Conservation (phyloP, 2,888 invertebrate species). For the Pinctada fucata region DNA sequence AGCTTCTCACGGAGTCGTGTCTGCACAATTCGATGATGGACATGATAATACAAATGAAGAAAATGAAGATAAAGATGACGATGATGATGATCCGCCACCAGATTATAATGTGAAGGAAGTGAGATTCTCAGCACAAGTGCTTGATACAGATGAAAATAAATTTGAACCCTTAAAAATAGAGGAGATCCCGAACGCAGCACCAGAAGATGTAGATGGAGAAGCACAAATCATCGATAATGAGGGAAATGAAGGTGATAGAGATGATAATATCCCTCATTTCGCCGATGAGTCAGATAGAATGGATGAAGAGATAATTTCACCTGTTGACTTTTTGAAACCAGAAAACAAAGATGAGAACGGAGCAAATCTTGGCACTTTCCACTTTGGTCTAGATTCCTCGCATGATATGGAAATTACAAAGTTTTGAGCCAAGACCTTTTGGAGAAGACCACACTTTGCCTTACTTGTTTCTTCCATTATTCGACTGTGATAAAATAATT, state of each 20-base stretch:
- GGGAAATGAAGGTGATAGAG: not conserved
- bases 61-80: not conserved
- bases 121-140: constrained; percentile 51
- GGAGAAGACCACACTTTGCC: too few relatives aligned
- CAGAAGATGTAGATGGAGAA: constrained; percentile 13
- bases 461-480: too few relatives aligned
- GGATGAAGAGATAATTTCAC: constrained; percentile 43
- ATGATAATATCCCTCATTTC: not conserved
- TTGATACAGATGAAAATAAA: constrained; percentile 49
- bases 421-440: too few relatives aligned
- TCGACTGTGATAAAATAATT: too few relatives aligned
- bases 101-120: constrained; percentile 65
- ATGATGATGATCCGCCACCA: constrained; percentile 55
- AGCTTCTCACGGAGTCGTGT: not conserved
- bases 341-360: constrained; percentile 13
- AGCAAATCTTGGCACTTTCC: not conserved
- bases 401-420: too few relatives aligned
- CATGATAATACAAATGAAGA: constrained; percentile 2
- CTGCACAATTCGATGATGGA: not conserved
- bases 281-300: constrained; percentile 27
- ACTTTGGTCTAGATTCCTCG: not conserved
- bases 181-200: not conserved
- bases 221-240: not conserved
- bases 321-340: constrained; percentile 28
- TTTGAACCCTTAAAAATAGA: constrained; percentile 46